Base-by-base conservation (phyloP, 2,888 invertebrate species). In the Cenopis cana region DNA sequence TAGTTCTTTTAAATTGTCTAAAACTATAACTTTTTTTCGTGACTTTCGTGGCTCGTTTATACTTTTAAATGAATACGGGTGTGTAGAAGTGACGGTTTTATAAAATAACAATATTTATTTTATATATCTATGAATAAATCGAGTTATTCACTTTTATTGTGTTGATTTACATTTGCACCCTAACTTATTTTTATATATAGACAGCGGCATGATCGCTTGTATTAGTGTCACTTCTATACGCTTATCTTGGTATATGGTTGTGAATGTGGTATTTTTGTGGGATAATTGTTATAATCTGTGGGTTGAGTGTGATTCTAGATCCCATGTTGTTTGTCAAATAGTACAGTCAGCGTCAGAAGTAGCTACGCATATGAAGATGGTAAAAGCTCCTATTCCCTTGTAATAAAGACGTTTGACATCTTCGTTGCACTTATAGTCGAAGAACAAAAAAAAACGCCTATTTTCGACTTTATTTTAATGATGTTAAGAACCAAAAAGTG, bases 231-330 rank as follows among this genome's bases (percentile, higher is more conserved):
- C 62, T 52, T 9, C 20, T 62, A 18, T 36, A 62, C 61, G 17
- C 50, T 33, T 50, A 50, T 50, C 1, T 55, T 55, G 55, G n/a
- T 49, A 5, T 49, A 20, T 20, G 33, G 36, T 38, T 52, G 64
- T 38, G 64, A 38, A 64, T 64, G 64, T 54, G 52, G 52, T 61
- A n/a, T 11, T 38, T 36, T 52, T 64, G 52, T 64, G 64, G 62
- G 64, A 38, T 24, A 52, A 50, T 17, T 50, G 50, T 50, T 18
- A 11, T 36, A 36, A 46, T 46, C 14, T n/a, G 14, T 49, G 29
- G 60, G 14, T 60, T 18, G 57, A 59, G 38, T 59, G 59, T 41
- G 41, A 41, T 59, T 18, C 14, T 59, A 59, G 12, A 36, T 6
- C 38, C 57, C 38, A 8, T 38, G 38, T 55, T 29, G 29, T 17